phyloP scores from a whole-genome alignment of 1,140 invertebrate genomes.

The Ips nitidus region DNA sequence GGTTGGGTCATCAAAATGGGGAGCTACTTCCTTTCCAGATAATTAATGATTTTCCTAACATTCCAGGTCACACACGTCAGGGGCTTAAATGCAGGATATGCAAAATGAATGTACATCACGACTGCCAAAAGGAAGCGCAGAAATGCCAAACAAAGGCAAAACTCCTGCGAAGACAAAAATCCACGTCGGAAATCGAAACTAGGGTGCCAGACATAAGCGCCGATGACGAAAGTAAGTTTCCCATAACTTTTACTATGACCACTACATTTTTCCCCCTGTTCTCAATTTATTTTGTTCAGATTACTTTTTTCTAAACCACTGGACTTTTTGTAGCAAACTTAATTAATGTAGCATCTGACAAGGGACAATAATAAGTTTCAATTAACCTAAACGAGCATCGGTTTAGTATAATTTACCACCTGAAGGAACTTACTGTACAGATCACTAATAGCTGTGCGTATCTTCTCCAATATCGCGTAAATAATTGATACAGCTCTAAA shows the following conservation, averaged over 20 bases:
- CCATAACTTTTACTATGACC: not conserved
- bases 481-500: too few species aligned
- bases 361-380: too few species aligned
- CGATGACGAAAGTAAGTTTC: slow-evolving; percentile 72
- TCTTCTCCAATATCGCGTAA: too few species aligned
- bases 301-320: slow-evolving; percentile 4
- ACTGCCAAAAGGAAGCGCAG: slow-evolving; percentile 79
- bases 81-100: slow-evolving; percentile 86
- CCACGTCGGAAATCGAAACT: slow-evolving; percentile 75
- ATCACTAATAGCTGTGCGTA: too few species aligned
- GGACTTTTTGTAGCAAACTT: too few species aligned
- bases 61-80: slow-evolving; percentile 85
- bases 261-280: too few species aligned
- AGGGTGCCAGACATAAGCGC: slow-evolving; percentile 60
- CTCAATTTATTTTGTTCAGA: not conserved
- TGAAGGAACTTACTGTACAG: too few species aligned
- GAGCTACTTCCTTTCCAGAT: not conserved
- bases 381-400: too few species aligned
- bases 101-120: slow-evolving; percentile 88
- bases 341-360: too few species aligned
- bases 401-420: too few species aligned
- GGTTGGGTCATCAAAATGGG: not conserved
- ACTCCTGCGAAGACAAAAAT: slow-evolving; percentile 83
- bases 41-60: slow-evolving; percentile 12
- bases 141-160: slow-evolving; percentile 82